Base-by-base conservation (phyloP, 2,888 invertebrate genomes). In the Hydroisotoma schaefferi region DNA sequence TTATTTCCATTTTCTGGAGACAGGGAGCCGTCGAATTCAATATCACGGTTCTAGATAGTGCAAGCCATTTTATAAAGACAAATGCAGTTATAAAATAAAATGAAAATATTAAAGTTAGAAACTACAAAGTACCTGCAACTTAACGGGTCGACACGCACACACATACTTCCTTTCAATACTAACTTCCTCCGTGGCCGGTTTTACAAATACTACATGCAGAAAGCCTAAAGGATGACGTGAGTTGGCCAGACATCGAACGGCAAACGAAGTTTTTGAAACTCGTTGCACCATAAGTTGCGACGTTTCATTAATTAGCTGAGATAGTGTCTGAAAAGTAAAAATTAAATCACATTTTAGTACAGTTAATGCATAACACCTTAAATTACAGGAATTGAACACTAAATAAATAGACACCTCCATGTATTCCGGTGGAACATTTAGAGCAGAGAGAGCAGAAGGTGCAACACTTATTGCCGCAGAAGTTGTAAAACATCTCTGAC, bases 191-290 rank as follows among this genome's bases (percentile, higher is more conserved):
- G 61, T 65, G 28, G 59, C 63, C n/a, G 78, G 77, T 46, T 77
- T 77, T 73, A 81, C 81, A 73, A 85, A 83, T 69, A 81, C 81
- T 74, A 85, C 84, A 75, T 87, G 87, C 33, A 87, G 77, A 75
- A 85, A 86, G 10, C 87, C 87, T 23, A 87, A 78, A 1, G 86
- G 86, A 74, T 86, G 84, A 67, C 84, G 84, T 0, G 82, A 80
- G 54, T 82, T 82, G 8, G 82, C 81, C 75, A 84, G 83, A 74
- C 86, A 86, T 74, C 84, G 85, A 1, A 87, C 85, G 49, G 84
- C 86, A 83, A 87, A 84, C 33, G 85, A 83, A 73, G 82, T 82
- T 74, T 84, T 85, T 0, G 86, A 85, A 26, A 87, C 83, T 68
- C 85, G 78, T 75, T 87, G 87, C 2, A 87, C 86, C 20, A 87